A percentile compares a stretch with the other conserved stretches of the same genome.
These are phyloP conservation scores for Ophraella communa DNA, from an alignment of 2,888 invertebrate species.

Conservation along the genomic window DNA sequence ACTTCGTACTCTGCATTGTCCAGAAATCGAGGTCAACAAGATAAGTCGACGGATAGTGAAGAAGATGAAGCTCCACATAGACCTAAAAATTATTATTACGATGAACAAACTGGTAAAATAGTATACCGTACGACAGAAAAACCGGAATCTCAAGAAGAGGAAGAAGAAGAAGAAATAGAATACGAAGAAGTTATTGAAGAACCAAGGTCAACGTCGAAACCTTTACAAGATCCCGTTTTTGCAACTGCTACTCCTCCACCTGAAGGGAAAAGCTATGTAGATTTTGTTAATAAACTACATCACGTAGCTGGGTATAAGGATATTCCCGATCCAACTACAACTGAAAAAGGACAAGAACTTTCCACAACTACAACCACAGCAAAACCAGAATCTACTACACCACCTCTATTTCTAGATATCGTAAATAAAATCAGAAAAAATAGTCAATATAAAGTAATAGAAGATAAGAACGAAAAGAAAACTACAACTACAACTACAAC, in stretches of 20 bases:
- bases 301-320: conserved; percentile 48
- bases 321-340: conserved; percentile 56
- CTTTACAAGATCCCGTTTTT: conserved; percentile 43
- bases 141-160: conserved; percentile 39
- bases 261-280: conserved; percentile 50
- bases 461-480: conserved; percentile 47
- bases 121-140: conserved; percentile 54
- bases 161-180: conserved; percentile 46
- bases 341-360: conserved; percentile 43
- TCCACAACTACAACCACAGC: conserved; percentile 40
- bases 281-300: conserved; percentile 53
- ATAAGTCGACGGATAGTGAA: conserved; percentile 44
- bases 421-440: conserved; percentile 50
- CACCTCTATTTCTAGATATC: conserved; percentile 54
- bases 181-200: conserved; percentile 46
- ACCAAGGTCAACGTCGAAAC: conserved; percentile 34
- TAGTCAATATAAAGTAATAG: conserved; percentile 51
- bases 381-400: conserved; percentile 45
- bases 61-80: conserved; percentile 58
- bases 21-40: conserved; percentile 43
- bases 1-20: conserved; percentile 49
- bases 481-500: conserved; percentile 36
- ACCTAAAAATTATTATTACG: conserved; percentile 56
- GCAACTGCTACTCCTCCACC: conserved; percentile 47
- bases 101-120: conserved; percentile 54